These are phyloP conservation scores for Apostichopus californicus DNA, from an alignment of 35 echinoderm and acorn worm species.

Conservation along the genomic window DNA sequence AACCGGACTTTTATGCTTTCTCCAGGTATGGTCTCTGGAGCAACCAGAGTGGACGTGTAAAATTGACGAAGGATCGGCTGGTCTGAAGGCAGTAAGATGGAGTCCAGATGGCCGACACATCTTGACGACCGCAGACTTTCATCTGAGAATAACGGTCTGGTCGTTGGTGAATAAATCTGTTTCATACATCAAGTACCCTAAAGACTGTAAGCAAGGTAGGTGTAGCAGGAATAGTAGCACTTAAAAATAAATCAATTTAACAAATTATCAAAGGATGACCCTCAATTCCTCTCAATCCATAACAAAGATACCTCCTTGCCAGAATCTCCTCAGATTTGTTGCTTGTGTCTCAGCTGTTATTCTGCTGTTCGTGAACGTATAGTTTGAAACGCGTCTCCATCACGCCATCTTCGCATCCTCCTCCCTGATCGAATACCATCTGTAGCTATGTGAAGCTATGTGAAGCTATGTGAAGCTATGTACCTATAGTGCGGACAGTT, in stretches of 20 bases:
- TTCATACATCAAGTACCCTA: constrained; percentile 99
- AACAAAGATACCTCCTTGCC: too few species aligned
- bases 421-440: too few species aligned
- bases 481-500: too few species aligned
- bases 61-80: constrained; percentile 97
- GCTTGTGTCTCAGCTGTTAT: too few species aligned
- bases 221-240: neutral
- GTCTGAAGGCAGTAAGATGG: constrained; percentile 87
- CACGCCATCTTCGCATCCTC: too few species aligned
- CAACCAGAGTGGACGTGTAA: constrained; percentile 99
- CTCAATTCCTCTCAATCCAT: too few species aligned
- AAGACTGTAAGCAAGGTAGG: constrained; percentile 94
- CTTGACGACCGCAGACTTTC: constrained; percentile 94
- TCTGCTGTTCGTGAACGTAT: too few species aligned
- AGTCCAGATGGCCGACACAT: constrained; percentile 97
- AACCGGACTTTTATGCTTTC: neutral
- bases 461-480: too few species aligned
- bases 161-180: constrained; percentile 95
- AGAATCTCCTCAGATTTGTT: too few species aligned
- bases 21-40: constrained; percentile 96
- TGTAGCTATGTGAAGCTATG: too few species aligned
- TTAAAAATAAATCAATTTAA: neutral
- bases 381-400: too few species aligned
- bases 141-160: constrained; percentile 97
- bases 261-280: too few species aligned